Base-by-base conservation (phyloP, 2,888 invertebrate genomes). In the Ophonus ardosiacus region DNA sequence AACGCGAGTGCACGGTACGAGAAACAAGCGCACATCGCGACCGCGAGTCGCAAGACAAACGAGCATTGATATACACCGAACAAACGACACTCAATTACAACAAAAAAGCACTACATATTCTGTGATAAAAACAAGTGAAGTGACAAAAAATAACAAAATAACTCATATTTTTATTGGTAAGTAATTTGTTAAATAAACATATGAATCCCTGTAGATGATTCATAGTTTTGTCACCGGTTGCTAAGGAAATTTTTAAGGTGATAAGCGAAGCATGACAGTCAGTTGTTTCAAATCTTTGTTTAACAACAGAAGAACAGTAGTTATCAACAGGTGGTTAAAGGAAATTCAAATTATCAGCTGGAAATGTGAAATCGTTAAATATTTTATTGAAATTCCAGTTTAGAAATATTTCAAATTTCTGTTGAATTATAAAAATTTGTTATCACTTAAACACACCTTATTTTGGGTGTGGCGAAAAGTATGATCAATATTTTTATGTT, bases 211-310 rank as follows among this genome's bases (percentile, higher is more conserved):
- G 43, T 51, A 10, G 43, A 51, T 51, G 43, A 51, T 51, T 51
- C 43, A 51, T 43, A 10, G 43, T 7, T 10, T 43, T 43, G 43
- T 43, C 10, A 10, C 43, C 43, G 43, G 57, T 59, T 59, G 59
- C 59, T 59, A 59, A 59, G 59, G 78, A 78, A 78, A 78, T 18
- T 38, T 78, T 8, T 7, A 38, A 68, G 10, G 68, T 38, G n/a
- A 17, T 76, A 78, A 78, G n/a, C 78, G 40, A 78, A 56, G 40
- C 78, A 78, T 78, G 56, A 78, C 78, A 78, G 78, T 15, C 43
- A 40, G 40, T 43, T 40, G 40, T 40, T 38, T 43, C 1, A 15
- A 6, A 3, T 31, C 40, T 15, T 76, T 43, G 76, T 76, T 76
- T 43, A 17, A 17, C 59, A 17, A 17, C 17, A 17, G 59, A 13